Percentiles rank a stretch among this genome's conserved stretches.
phyloP scores from a whole-genome alignment of 2,797 vertebrate species.

The Ctenochaetus hawaiiensis region DNA sequence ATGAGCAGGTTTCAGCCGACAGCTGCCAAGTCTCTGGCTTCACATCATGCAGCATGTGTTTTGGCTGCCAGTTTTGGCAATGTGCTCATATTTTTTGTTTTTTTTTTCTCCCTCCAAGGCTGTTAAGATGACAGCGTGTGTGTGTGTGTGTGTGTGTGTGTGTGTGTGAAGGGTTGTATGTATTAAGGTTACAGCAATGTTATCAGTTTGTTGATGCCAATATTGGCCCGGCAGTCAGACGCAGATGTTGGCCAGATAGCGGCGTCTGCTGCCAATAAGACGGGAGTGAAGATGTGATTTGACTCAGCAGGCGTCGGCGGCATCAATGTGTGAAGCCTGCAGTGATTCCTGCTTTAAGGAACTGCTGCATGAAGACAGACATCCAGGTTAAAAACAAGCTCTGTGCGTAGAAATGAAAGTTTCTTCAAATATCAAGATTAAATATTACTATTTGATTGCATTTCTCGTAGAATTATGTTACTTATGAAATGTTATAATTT shows the following conservation, averaged over 20 bases:
- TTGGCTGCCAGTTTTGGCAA: constrained; percentile 34
- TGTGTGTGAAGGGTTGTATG: constrained; percentile 7
- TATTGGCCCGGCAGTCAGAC: constrained; percentile 5
- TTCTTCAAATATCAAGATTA: background rate
- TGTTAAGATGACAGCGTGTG: constrained; percentile 25
- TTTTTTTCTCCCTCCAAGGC: background rate
- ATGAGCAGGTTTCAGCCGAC: constrained; percentile 38
- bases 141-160: background rate
- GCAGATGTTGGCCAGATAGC: constrained; percentile 9
- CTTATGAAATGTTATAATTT: no score
- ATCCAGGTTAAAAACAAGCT: background rate
- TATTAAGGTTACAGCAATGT: constrained; percentile 38
- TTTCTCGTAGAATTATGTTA: background rate
- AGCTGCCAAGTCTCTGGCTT: constrained; percentile 44
- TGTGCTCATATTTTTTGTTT: background rate
- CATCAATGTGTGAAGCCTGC: background rate
- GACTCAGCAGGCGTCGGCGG: background rate
- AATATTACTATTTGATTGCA: background rate
- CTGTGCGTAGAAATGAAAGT: background rate
- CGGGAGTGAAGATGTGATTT: background rate
- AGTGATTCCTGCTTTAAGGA: background rate
- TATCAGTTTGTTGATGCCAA: background rate
- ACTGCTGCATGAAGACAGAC: background rate
- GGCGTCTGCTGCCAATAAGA: constrained; percentile 3
- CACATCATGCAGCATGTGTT: constrained; percentile 33